phyloP scores from a whole-genome alignment of 2,797 vertebrate genomes.

The Chelidonichthys spinosus region DNA sequence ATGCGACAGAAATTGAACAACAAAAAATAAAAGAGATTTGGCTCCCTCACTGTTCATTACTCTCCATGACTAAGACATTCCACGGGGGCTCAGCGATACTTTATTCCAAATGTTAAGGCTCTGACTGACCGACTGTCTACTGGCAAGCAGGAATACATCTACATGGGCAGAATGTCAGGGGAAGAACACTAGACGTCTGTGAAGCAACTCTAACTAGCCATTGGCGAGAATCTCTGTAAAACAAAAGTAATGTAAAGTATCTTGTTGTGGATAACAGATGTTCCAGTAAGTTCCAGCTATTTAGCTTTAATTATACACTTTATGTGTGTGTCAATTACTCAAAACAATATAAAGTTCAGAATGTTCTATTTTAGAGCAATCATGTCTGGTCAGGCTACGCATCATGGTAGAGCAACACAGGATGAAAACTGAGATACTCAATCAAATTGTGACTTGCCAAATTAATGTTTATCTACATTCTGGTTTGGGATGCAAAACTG shows the following conservation, averaged over 20 bases:
- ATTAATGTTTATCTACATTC: neutral
- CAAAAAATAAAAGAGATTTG: constrained; percentile 12
- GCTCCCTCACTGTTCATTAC: constrained; percentile 40
- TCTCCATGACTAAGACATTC: constrained; percentile 44
- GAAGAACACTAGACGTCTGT: constrained; percentile 1
- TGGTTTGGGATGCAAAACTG: neutral
- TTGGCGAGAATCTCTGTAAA: neutral
- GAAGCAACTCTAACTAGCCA: constrained; percentile 13
- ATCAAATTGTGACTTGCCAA: neutral
- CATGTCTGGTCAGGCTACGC: neutral
- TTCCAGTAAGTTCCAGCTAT: neutral
- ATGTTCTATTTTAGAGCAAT: neutral
- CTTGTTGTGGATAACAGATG: neutral
- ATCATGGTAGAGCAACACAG: neutral
- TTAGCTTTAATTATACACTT: neutral
- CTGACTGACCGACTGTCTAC: constrained; percentile 34
- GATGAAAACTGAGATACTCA: neutral
- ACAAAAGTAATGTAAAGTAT: constrained; percentile 1
- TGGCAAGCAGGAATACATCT: constrained; percentile 35
- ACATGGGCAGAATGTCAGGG: constrained; percentile 20
- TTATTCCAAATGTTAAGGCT: constrained; percentile 33
- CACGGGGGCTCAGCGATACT: constrained; percentile 11
- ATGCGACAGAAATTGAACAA: neutral
- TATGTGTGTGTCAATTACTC: neutral
- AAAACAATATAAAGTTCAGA: neutral